Base-by-base conservation (phyloP, 1,140 invertebrate genomes). In the Trichonephila clavata region DNA sequence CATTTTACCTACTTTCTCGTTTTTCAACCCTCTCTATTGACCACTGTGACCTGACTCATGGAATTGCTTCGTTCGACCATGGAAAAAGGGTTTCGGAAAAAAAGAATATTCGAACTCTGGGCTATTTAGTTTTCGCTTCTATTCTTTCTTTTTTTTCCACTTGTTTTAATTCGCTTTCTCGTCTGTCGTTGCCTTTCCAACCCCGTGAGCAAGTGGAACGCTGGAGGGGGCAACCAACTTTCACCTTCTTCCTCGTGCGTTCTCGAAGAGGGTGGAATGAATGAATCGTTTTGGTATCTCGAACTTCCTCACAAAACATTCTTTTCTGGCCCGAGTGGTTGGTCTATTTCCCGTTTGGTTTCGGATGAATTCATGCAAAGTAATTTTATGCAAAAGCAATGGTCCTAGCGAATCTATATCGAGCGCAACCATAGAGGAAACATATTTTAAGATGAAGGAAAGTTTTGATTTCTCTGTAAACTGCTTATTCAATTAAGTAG, bases 171-270 rank as follows among this genome's bases (percentile, higher is more conserved):
- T 39, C 14, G 27, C 68, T 77, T 77, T 77, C 68, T 77, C 68
- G 68, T 32, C 27, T 32, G 68, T 39, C 68, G 6, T 71, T 27
- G 84, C 57, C 24, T 90, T 90, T 90, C 88, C 88, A 80, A 43
- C 27, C 71, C 57, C 43, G 39, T 68, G 68, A 90, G 20, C 88
- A 90, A 80, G 61, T 90, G 68, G 88, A 90, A 90, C 88, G 57
- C 60, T 68, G 50, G 27, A 50, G 43, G 71, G 88, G 50, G 10
- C 71, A 90, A 80, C 88, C 68, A 90, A 90, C 88, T 90, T 90
- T 90, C 88, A 90, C 68, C 88, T 20, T 32, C 21, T 39, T 39
- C n/a, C 63, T 43, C 63, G 32, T 21, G 21, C 59, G 43, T 50
- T 50, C 5, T 68, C n/a, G 68, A 16, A 32, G 16, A 77, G 63